phyloP scores from a whole-genome alignment of 92 coral and sea anemone genomes.

The Scolanthus callimorphus region DNA sequence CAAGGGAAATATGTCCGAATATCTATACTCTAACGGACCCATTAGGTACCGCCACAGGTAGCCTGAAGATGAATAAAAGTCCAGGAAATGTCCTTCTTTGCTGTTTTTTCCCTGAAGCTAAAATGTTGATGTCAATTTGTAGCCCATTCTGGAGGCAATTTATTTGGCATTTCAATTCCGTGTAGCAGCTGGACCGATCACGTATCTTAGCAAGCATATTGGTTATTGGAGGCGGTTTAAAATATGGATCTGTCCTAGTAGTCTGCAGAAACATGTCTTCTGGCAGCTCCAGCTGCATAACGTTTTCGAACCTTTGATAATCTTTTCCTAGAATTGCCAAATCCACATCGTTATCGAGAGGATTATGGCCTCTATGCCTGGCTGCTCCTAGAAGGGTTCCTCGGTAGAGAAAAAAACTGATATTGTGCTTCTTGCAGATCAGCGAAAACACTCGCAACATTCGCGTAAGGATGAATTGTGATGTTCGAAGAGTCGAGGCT shows the following conservation, averaged over 20 bases:
- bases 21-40: slow-evolving; percentile 13
- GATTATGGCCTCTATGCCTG: slow-evolving; percentile 34
- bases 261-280: slow-evolving; percentile 46
- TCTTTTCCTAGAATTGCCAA: slow-evolving; percentile 20
- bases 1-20: slow-evolving; percentile 30
- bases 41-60: slow-evolving; percentile 1
- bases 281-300: slow-evolving; percentile 27
- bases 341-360: slow-evolving; percentile 44
- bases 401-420: slow-evolving; percentile 31
- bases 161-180: neutral
- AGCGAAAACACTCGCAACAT: slow-evolving; percentile 27
- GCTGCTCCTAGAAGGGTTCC: slow-evolving; percentile 47
- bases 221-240: neutral
- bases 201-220: slow-evolving; percentile 32
- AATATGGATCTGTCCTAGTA: slow-evolving; percentile 28
- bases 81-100: slow-evolving; percentile 24
- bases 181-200: slow-evolving; percentile 32
- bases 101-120: slow-evolving; percentile 19
- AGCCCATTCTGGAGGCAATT: slow-evolving; percentile 32
- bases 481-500: slow-evolving; percentile 14
- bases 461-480: slow-evolving; percentile 45
- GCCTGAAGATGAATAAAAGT: slow-evolving; percentile 6
- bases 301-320: slow-evolving; percentile 11
- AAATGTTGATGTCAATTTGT: slow-evolving; percentile 22
- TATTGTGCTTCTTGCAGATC: slow-evolving; percentile 27